Evolutionary conservation across 2,888 invertebrate species (phyloP), one percentile per base, ranked within the genome.

Genomic region (Helobdella robusta): DNA sequence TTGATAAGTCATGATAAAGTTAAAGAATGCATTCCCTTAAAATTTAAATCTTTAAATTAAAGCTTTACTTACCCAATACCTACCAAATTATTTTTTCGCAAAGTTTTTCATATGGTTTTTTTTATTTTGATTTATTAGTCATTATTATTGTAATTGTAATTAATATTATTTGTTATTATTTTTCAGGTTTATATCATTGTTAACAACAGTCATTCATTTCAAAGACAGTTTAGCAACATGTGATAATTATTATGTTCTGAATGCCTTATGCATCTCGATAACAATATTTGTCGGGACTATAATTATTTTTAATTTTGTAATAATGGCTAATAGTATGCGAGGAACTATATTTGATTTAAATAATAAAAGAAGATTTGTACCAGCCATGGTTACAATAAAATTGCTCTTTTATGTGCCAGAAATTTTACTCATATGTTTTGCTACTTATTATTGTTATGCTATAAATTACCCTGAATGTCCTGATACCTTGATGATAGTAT

Each of bases 401-500:
- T 83, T 89, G 70, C 81, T 86, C 68, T 79, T 91, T 67, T 84
- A 89, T 71, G 74, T 89, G 32, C 87, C 88, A 15, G 91, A 91
- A 80, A 83, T 88, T 23, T 84, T 83, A 2, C 85, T 89, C 82
- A 89, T 89, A 74, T 83, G 87, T 65, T 83, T 89, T 79, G 89
- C 89, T 6, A 88, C 89, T 2, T 84, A 88, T 79, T 89, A 89
- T 89, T 85, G 87, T 72, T 86, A 87, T 71, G 73, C 25, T 8
- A 4, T 5, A 25, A 30, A 60, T 60, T 30, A 44, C 15, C 15
- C 35, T 36, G 44, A 6, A 4, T 60, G 60, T 40, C 40, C 60
- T 44, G 44, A 46, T 71, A 23, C 69, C 35, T 72, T 75, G 34
- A 75, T 76, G 18, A 67, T 68, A 68, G 73, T 75, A 0, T 75